A percentile compares a stretch with the other conserved stretches of the same genome.
These are phyloP conservation scores for Tubiluchus corallicola DNA, from an alignment of 2,888 invertebrate species.

Conservation along the genomic window DNA sequence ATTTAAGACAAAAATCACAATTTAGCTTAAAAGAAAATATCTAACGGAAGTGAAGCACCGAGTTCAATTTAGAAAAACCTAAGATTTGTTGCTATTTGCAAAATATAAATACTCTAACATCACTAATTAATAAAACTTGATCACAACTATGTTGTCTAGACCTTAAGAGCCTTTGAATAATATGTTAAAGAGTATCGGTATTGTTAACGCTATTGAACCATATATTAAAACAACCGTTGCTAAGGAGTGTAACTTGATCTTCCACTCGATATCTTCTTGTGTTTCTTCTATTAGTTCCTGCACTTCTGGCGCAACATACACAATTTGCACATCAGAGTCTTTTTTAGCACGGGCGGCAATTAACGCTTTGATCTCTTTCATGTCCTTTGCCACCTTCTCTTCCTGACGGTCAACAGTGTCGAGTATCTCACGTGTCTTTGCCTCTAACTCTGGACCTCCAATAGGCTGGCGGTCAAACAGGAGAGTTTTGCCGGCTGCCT, in stretches of 20 bases:
- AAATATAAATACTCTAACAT: no score
- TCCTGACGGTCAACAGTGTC: slow-evolving; percentile 16
- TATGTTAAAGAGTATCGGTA: slow-evolving; percentile 15
- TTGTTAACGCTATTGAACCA: slow-evolving; percentile 21
- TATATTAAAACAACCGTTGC: slow-evolving; percentile 23
- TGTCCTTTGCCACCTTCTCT: slow-evolving; percentile 17
- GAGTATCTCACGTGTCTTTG: slow-evolving; percentile 10
- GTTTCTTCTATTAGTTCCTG: slow-evolving; percentile 21
- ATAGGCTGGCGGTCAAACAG: slow-evolving; percentile 4
- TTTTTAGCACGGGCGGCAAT: slow-evolving; percentile 8
- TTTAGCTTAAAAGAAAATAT: no score
- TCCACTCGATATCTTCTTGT: slow-evolving; percentile 23
- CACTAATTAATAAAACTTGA: no score
- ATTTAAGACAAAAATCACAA: no score
- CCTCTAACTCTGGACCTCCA: neutral
- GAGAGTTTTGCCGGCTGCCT: neutral
- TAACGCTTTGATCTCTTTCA: slow-evolving; percentile 19
- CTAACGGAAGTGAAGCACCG: no score
- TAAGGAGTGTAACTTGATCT: slow-evolving; percentile 23
- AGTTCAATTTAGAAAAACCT: no score
- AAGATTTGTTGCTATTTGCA: no score
- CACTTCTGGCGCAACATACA: slow-evolving; percentile 25
- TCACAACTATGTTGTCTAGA: no score
- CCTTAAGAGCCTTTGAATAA: slow-evolving; percentile 5
- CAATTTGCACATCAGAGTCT: slow-evolving; percentile 13